phyloP scores from a whole-genome alignment of 2,797 vertebrate species.

The Mormyrus proboscirostris region DNA sequence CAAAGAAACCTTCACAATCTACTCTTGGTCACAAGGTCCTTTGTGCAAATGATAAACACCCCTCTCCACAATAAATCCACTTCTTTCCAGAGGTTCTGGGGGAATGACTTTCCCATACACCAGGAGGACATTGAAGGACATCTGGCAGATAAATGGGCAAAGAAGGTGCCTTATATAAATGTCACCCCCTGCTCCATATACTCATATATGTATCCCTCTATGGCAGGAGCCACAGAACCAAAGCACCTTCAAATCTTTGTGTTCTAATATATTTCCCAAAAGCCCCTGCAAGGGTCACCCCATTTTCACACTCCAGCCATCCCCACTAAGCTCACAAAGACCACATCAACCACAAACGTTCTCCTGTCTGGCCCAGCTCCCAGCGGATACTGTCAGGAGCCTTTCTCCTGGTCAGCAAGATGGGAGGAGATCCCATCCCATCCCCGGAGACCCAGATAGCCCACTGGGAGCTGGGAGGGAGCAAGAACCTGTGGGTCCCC shows the following conservation, averaged over 20 bases:
- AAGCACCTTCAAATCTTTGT: not conserved
- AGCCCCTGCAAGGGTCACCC: not conserved
- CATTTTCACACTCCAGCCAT: not conserved
- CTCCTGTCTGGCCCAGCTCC: not conserved
- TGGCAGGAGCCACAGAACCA: not conserved
- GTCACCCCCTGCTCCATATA: not conserved
- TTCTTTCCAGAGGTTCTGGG: constrained; percentile 2
- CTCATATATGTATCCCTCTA: not conserved
- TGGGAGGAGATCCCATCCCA: not conserved
- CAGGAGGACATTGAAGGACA: not conserved
- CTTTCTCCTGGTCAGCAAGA: not conserved
- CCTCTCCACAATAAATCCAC: not conserved
- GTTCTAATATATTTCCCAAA: constrained; percentile 12
- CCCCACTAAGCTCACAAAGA: not conserved
- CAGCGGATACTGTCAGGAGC: not conserved
- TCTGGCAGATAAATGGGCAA: not conserved
- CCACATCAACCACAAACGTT: not conserved
- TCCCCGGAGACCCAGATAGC: not conserved
- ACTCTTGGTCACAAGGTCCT: not conserved
- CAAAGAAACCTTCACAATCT: not conserved
- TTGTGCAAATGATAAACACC: not conserved
- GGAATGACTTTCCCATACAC: constrained; percentile 11
- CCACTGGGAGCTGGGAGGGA: not conserved
- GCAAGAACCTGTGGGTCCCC: not conserved
- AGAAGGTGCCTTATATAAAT: not conserved